A percentile compares a stretch with the other conserved stretches of the same genome.
Conservation (phyloP, 2,888 invertebrate species). For the Leptura quadrifasciata region DNA sequence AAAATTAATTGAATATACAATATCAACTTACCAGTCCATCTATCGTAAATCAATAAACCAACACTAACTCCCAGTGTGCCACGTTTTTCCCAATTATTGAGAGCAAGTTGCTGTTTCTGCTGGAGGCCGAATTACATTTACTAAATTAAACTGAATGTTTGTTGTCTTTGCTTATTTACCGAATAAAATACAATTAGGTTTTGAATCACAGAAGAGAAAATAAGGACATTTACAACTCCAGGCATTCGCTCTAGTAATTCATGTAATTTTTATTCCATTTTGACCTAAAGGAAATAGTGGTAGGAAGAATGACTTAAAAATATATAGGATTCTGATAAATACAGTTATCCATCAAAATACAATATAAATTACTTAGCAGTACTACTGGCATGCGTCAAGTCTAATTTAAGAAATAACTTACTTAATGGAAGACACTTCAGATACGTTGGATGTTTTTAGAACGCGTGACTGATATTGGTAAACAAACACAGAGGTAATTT, state of each 20-base stretch:
- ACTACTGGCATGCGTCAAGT: neutral
- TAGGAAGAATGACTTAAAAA: too few species aligned
- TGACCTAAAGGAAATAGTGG: too few species aligned
- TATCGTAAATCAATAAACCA: neutral
- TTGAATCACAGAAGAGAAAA: conserved; percentile 8
- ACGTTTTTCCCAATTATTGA: conserved; percentile 8
- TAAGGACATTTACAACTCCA: conserved; percentile 16
- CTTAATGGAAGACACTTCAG: conserved; percentile 3
- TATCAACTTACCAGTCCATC: neutral
- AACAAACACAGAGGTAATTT: neutral
- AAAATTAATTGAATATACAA: neutral
- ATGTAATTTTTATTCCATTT: neutral
- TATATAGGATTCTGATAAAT: too few species aligned
- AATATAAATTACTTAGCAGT: too few species aligned
- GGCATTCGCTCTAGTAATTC: neutral
- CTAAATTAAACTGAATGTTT: conserved; percentile 14
- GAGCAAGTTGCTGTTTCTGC: neutral
- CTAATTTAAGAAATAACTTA: neutral
- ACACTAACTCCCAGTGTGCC: neutral
- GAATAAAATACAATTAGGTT: conserved; percentile 6
- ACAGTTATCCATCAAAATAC: too few species aligned
- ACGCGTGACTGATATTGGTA: neutral
- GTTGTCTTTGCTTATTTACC: conserved; percentile 17
- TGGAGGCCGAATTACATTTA: neutral
- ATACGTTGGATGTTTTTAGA: neutral